Conservation (phyloP, 2,888 invertebrate species). For the Megalurothrips usitatus region DNA sequence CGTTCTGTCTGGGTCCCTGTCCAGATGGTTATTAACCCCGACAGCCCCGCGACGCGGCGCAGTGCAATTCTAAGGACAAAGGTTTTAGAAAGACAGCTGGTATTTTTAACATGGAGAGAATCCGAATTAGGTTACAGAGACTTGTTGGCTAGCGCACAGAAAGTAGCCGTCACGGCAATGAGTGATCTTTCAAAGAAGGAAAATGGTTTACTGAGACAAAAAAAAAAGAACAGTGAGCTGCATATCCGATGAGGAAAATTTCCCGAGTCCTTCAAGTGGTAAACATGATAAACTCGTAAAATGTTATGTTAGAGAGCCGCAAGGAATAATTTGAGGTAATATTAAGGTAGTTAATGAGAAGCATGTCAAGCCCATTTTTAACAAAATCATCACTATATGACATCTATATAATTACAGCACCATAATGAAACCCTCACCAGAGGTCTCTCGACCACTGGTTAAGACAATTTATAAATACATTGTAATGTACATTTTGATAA, state of each 20-base stretch:
- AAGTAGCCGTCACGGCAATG: background rate
- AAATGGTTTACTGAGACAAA: background rate
- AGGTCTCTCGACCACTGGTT: background rate
- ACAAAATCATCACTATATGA: conserved; percentile 23
- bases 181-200: background rate
- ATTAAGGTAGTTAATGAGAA: conserved; percentile 13
- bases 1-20: too few species aligned
- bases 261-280: background rate
- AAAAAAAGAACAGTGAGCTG: background rate
- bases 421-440: conserved; percentile 22
- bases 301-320: conserved; percentile 15
- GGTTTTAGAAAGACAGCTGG: too few species aligned
- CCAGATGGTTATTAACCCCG: too few species aligned
- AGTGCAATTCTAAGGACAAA: too few species aligned
- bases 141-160: background rate
- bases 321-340: conserved; percentile 11
- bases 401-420: conserved; percentile 20
- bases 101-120: conserved; percentile 4
- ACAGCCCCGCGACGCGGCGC: too few species aligned
- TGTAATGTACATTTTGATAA: conserved; percentile 23
- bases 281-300: background rate
- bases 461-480: conserved; percentile 25
- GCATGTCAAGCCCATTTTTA: conserved; percentile 22
- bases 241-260: background rate
- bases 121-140: background rate